phyloP scores from a whole-genome alignment of 2,113 vertebrate species.

The Galeopterus variegatus region DNA sequence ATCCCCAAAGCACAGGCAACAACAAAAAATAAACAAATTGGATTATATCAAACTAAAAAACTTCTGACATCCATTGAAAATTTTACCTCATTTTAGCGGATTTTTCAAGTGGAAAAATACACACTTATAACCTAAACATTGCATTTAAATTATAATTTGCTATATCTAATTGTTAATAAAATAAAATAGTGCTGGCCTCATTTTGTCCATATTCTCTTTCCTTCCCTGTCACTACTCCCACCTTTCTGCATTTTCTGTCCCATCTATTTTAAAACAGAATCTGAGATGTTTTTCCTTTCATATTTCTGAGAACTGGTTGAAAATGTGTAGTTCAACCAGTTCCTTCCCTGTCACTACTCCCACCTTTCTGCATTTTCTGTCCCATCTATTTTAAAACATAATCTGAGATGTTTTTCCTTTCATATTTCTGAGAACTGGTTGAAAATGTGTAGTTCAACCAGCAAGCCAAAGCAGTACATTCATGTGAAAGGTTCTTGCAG shows the following conservation, averaged over 20 bases:
- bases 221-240: not conserved
- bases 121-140: not conserved
- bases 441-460: slow-evolving; percentile 58
- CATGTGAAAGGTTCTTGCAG: not conserved
- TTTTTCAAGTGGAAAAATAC: slow-evolving; percentile 16
- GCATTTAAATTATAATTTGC: not conserved
- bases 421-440: slow-evolving; percentile 57
- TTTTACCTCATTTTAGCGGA: not conserved
- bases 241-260: not conserved
- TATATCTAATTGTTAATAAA: slow-evolving; percentile 1
- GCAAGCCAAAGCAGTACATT: not conserved
- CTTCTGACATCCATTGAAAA: not conserved
- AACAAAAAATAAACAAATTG: too few species aligned
- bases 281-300: slow-evolving; percentile 28
- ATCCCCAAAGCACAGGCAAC: too few species aligned
- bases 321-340: slow-evolving; percentile 58
- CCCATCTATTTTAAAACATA: slow-evolving; percentile 23
- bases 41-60: too few species aligned
- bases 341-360: too few species aligned
- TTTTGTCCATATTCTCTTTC: not conserved
- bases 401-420: slow-evolving; percentile 19
- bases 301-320: slow-evolving; percentile 58
- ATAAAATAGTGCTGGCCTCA: not conserved
- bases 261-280: slow-evolving; percentile 22
- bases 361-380: not conserved